Conservation (phyloP, 2,888 invertebrate species). For the Drosophila siamana region DNA sequence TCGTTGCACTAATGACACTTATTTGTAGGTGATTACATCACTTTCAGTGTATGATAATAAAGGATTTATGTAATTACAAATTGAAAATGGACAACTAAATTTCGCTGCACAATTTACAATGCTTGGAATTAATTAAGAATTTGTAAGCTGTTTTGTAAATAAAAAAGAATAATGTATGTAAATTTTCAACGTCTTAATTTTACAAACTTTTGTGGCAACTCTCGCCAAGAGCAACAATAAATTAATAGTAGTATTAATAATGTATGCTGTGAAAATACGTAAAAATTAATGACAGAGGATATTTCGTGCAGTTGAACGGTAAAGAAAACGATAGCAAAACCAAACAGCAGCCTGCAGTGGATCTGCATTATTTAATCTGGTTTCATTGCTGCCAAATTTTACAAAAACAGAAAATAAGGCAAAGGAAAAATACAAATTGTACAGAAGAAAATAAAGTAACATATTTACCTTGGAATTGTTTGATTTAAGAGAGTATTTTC, state of each 20-base stretch:
- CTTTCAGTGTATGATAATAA: too few relatives aligned
- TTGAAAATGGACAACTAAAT: too few relatives aligned
- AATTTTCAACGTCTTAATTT: neutral
- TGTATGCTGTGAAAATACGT: constrained; percentile 55
- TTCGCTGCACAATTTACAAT: too few relatives aligned
- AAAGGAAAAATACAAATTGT: neutral
- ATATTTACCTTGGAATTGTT: too few relatives aligned
- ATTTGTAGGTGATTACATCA: neutral
- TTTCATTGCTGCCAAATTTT: neutral
- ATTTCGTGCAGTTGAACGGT: constrained; percentile 30
- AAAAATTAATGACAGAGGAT: constrained; percentile 58
- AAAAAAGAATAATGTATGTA: too few relatives aligned
- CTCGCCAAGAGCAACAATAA: constrained; percentile 48
- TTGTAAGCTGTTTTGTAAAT: too few relatives aligned
- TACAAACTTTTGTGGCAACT: constrained; percentile 14
- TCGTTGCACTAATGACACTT: neutral
- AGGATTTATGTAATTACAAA: too few relatives aligned
- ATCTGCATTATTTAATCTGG: constrained; percentile 40
- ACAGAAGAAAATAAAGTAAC: neutral
- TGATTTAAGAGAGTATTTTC: too few relatives aligned
- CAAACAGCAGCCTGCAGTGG: constrained; percentile 31
- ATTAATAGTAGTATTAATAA: constrained; percentile 71
- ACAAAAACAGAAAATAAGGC: neutral
- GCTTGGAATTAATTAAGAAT: too few relatives aligned
- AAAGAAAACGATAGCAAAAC: neutral